phyloP scores from a whole-genome alignment of 2,797 vertebrate species.

The Lophius americanus region DNA sequence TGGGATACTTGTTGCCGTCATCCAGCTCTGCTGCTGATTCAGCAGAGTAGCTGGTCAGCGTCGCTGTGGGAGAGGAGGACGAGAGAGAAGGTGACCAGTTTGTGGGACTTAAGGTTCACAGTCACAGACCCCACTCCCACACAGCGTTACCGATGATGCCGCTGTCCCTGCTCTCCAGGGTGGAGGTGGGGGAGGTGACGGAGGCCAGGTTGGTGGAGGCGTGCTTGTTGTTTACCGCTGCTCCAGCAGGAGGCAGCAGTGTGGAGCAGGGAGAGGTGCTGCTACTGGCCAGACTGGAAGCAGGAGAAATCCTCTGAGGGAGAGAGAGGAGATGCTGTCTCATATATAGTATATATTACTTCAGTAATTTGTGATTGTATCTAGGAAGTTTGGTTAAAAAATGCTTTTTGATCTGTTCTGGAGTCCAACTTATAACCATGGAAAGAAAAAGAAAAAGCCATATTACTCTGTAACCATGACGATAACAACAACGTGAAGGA shows the following conservation, averaged over 20 bases:
- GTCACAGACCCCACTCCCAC: not conserved
- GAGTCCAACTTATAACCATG: too few relatives aligned
- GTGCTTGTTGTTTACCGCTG: slow-evolving; percentile 66
- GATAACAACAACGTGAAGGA: too few relatives aligned
- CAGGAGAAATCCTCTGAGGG: slow-evolving; percentile 91
- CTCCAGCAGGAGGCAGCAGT: slow-evolving; percentile 84
- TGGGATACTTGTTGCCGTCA: slow-evolving; percentile 80
- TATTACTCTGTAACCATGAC: too few relatives aligned
- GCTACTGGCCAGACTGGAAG: slow-evolving; percentile 94
- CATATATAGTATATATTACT: too few relatives aligned
- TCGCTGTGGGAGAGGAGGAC: slow-evolving; percentile 82
- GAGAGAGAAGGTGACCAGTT: not conserved
- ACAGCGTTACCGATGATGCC: slow-evolving; percentile 91
- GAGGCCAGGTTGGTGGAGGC: slow-evolving; percentile 85
- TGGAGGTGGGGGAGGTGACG: slow-evolving; percentile 92
- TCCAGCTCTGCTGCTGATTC: slow-evolving; percentile 89
- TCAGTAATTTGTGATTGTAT: too few relatives aligned
- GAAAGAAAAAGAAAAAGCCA: too few relatives aligned
- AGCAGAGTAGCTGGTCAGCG: slow-evolving; percentile 93
- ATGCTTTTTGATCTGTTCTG: too few relatives aligned
- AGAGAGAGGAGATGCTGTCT: not conserved
- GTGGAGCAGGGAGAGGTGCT: slow-evolving; percentile 93
- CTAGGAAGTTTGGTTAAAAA: too few relatives aligned
- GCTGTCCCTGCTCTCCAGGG: slow-evolving; percentile 95
- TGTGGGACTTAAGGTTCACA: rapidly evolving